These are phyloP conservation scores for Cydia pomonella DNA, from an alignment of 1,140 invertebrate species.

Conservation along the genomic window DNA sequence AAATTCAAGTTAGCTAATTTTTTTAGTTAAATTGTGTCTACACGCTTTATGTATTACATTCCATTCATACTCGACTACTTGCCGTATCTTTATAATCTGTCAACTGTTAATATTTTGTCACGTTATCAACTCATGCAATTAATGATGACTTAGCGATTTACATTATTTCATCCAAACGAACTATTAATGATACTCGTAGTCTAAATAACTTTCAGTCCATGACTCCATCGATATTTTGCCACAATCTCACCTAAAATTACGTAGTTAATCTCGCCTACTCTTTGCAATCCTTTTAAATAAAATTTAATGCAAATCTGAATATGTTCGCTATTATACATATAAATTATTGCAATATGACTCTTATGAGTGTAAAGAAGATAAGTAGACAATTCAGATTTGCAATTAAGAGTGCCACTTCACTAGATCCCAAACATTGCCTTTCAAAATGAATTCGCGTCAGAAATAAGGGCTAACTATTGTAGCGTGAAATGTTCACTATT, in stretches of 20 bases:
- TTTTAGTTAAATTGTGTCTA: constrained; percentile 74
- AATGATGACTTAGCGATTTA: constrained; percentile 60
- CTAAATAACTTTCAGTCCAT: constrained; percentile 61
- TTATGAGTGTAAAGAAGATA: constrained; percentile 2
- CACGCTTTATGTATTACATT: constrained; percentile 56
- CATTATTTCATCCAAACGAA: constrained; percentile 44
- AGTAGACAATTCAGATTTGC: background rate
- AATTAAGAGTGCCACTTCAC: constrained; percentile 14
- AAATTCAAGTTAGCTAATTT: constrained; percentile 77
- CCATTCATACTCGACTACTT: constrained; percentile 48
- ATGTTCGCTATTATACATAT: constrained; percentile 8
- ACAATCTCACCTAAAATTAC: constrained; percentile 42
- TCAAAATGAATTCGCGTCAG: background rate
- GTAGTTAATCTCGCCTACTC: constrained; percentile 23
- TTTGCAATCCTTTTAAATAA: background rate
- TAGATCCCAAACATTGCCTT: constrained; percentile 3
- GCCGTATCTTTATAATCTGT: constrained; percentile 49
- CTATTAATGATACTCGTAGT: constrained; percentile 42
- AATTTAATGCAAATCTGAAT: constrained; percentile 20
- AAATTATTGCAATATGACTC: constrained; percentile 30
- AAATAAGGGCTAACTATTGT: background rate
- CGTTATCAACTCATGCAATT: constrained; percentile 25
- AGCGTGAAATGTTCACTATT: constrained; percentile 19
- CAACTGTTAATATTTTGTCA: constrained; percentile 52
- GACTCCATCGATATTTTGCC: constrained; percentile 54